Conservation (phyloP, 2,113 vertebrate genomes). For the Boleophthalmus pectinirostris region DNA sequence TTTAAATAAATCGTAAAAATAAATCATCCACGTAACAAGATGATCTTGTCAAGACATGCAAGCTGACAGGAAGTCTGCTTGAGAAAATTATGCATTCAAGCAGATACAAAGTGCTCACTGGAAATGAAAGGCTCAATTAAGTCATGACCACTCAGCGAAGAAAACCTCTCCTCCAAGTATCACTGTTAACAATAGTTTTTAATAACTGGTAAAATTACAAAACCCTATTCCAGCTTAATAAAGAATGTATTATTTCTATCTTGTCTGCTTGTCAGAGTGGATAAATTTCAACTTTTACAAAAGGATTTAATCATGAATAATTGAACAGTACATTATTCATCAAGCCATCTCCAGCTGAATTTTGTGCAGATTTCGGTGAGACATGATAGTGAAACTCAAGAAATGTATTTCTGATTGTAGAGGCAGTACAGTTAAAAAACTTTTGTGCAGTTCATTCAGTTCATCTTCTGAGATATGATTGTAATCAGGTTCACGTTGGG, state of each 20-base stretch:
- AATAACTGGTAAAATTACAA: slow-evolving; percentile 2
- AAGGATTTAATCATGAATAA: slow-evolving; percentile 4
- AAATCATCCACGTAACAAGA: background rate
- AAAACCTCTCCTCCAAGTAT: background rate
- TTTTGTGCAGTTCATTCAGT: background rate
- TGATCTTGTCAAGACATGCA: background rate
- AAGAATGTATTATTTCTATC: background rate
- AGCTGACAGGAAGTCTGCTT: background rate
- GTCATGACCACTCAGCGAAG: slow-evolving; percentile 2
- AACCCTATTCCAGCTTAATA: background rate
- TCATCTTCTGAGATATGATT: background rate
- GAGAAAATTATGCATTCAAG: slow-evolving; percentile 13
- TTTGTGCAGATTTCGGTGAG: background rate
- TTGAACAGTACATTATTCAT: background rate
- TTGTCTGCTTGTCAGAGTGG: background rate
- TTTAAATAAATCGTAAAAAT: background rate
- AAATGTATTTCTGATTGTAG: background rate
- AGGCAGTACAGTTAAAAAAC: slow-evolving; percentile 16
- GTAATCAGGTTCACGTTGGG: slow-evolving; percentile 23
- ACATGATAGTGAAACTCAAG: background rate
- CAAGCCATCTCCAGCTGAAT: background rate
- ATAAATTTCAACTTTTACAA: background rate
- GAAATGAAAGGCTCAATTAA: slow-evolving; percentile 27
- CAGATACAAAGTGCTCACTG: slow-evolving; percentile 12
- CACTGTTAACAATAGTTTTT: slow-evolving; percentile 6